These are phyloP conservation scores for Marisa cornuarietis DNA, from an alignment of 1,140 invertebrate genomes.

Conservation along the genomic window DNA sequence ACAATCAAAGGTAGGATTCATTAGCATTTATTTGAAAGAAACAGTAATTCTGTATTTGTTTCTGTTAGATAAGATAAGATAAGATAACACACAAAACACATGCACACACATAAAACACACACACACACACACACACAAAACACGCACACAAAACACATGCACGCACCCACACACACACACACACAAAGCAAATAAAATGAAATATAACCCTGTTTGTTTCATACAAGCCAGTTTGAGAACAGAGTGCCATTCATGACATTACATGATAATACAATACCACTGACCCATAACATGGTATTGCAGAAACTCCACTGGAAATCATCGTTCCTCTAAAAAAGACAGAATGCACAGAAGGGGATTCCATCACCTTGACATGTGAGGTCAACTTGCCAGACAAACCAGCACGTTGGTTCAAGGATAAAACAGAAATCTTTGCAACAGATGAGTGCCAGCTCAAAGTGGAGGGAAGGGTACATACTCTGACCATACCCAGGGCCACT, in stretches of 20 bases:
- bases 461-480: slow-evolving; percentile 42
- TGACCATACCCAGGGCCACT: slow-evolving; percentile 42
- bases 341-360: slow-evolving; percentile 91
- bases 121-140: too few relatives aligned
- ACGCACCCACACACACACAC: too few relatives aligned
- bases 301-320: slow-evolving; percentile 84
- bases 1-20: slow-evolving; percentile 46
- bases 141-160: too few relatives aligned
- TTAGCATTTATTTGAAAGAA: not conserved
- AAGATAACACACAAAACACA: too few relatives aligned
- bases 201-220: not conserved
- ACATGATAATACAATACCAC: not conserved
- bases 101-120: too few relatives aligned
- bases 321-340: slow-evolving; percentile 93
- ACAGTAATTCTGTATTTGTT: not conserved
- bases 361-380: slow-evolving; percentile 84
- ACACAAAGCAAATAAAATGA: not conserved
- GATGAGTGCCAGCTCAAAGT: slow-evolving; percentile 34
- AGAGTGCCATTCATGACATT: not conserved
- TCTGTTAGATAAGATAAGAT: too few relatives aligned
- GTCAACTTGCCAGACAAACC: slow-evolving; percentile 51
- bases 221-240: not conserved
- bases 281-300: not conserved
- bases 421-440: slow-evolving; percentile 35
- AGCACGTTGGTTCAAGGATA: slow-evolving; percentile 50